Base-by-base conservation (phyloP, 2,797 vertebrate species). In the Rhinogobio ventralis region DNA sequence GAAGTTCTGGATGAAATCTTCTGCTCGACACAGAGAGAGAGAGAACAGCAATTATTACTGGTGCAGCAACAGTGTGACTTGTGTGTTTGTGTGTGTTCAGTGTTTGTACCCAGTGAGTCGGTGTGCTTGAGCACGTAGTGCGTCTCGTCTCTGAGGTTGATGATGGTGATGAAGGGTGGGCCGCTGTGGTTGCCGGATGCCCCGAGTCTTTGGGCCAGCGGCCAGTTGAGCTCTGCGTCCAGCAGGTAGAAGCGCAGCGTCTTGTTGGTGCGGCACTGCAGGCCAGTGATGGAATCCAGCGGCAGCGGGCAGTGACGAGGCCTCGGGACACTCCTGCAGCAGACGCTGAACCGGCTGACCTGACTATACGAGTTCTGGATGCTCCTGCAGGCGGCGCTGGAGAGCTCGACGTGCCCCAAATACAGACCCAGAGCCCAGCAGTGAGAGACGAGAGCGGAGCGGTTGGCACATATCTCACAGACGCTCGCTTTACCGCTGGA, bases 211-310 rank as follows among this genome's bases (percentile, higher is more conserved):
- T 95, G 93, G 0, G 97, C 97, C 46, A 98, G 96, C 15, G 95
- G 93, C 97, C 97, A 97, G 92, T 97, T 96, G 20, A 98, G 93
- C 83, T 96, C 95, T 0, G 96, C 95, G 88, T 99, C 98, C 92
- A 99, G 91, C 64, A 98, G 90, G 79, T 98, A 99, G 79, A 99
- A 97, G 91, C 97, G 96, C 91, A 99, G 95, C n/a, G 97, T 99
- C 93, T 96, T 97, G 93, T 99, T 99, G 91, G 97, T 98, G 88
- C 94, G 96, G 93, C 97, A 99, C 74, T 93, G 93, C 73, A 99
- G 95, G 87, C 98, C 98, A 0, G 94, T 94, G 93, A 99, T 90
- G 87, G 90, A 71, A 68, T 92, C 91, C 28, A 15, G 89, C 68
- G 82, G 74, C 78, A 64, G 86, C 88, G 87, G 83, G 23, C 49